Evolutionary conservation across 2,888 invertebrate genomes (phyloP), one percentile per base, ranked within the genome.

Genomic region (Campoletis raptor): DNA sequence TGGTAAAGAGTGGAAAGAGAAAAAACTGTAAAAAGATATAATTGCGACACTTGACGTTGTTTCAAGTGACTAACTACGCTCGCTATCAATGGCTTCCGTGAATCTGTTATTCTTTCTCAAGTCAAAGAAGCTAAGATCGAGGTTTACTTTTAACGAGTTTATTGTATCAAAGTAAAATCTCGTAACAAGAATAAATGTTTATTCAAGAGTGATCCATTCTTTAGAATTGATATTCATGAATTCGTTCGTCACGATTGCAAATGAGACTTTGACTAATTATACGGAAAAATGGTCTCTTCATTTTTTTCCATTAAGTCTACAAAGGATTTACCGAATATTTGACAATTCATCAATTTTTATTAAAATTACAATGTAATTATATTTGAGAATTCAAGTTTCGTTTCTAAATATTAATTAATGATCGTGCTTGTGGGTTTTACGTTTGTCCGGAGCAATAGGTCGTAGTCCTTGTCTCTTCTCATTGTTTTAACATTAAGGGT

Each of bases 41-140:
- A 85, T 76, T 80, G 40, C 81, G 66, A 66, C 64, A 42, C 48
- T 85, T 36, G 24, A 21, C 42, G 15, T 61, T 48, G 69, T 74
- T 80, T 66, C 40, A 48, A 74, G 42, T 30, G n/a, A 9, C 52
- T 45, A 30, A 52, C 66, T 21, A 2, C 37, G 54, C 81, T 74
- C 30, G 48, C 57, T 69, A 66, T 69, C 42, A 61, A 24, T 69
- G 42, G 40, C n/a, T 42, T 67, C 77, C 18, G 73, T n/a, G 57
- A 73, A 79, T 74, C 30, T 69, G 10, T 42, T 69, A 40, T 24
- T 54, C 24, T 42, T 52, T 73, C 57, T n/a, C 42, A 1, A 64
- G 70, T 82, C 72, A 77, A 80, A 76, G 66, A 80, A 76, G 54
- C 15, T 72, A 52, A 81, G 48, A 81, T 85, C 81, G 76, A 83